Evolutionary conservation across 2,113 vertebrate species (phyloP), one percentile per base, ranked within the genome.

Genomic region (Toxostoma redivivum): DNA sequence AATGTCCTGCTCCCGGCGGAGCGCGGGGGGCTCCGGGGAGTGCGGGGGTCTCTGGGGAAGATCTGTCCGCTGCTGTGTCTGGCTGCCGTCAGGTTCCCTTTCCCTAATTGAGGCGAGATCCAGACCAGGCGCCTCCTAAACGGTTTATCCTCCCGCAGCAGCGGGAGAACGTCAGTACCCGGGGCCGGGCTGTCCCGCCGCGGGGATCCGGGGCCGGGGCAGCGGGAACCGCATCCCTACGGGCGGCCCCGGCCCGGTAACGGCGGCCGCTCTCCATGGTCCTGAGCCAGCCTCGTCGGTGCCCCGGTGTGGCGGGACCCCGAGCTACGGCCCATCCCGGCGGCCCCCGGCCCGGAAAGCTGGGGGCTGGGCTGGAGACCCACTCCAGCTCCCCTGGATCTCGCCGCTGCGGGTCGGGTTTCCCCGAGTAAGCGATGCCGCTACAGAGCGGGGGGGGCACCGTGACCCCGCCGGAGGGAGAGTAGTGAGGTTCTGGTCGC

Each of bases 221-320:
- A 28, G 23, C 15, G 14, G 28, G 58, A 78, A 24, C 28, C 22
- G 17, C 33, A 13, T 48, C 44, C 78, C 48, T 4, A 33, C 19
- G 19, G 24, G 64, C 10, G 16, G 37, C 5, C 14, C 38, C 61
- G 65, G 31, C 25, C 50, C 95, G 92, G 87, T 91, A 94, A 73
- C 92, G 92, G 90, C 60, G 60, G 78, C 50, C 65, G 90, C 95
- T 91, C 86, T 91, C 92, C 95, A 92, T 56, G 94, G 92, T 90
- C 48, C 94, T 94, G 94, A 94, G 78, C 62, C 50, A 50, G 16
- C 10, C 38, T 27, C 42, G 27, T 58, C 83, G 88, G 69, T 71
- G 64, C 15, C 69, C 84, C 66, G 88, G 83, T 47, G 9, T 25
- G 25, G 30, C 23, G 44, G n/a, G 15, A 35, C 4, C 13, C 7